phyloP scores from a whole-genome alignment of 2,113 vertebrate species.

The Hypomesus transpacificus region DNA sequence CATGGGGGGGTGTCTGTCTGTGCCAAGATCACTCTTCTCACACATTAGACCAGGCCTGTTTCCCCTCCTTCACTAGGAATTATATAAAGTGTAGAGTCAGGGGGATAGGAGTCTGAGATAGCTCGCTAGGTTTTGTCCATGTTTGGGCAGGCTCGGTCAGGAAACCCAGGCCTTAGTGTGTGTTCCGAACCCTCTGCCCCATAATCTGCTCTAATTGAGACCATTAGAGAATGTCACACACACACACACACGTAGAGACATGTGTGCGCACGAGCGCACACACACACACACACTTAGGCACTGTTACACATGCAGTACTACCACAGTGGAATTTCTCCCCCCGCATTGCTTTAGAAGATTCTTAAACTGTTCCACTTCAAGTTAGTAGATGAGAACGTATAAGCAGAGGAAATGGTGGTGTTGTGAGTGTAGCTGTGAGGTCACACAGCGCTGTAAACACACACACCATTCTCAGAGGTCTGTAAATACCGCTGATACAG shows the following conservation, averaged over 20 bases:
- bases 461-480: slow-evolving; percentile 13
- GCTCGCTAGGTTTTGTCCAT: slow-evolving; percentile 57
- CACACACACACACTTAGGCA: slow-evolving; percentile 1
- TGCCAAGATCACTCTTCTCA: too few species aligned
- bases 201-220: slow-evolving; percentile 64
- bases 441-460: slow-evolving; percentile 27
- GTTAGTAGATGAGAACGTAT: too few species aligned
- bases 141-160: slow-evolving; percentile 65
- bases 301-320: not conserved
- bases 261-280: not conserved
- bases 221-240: slow-evolving; percentile 20
- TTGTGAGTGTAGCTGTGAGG: too few species aligned
- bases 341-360: too few species aligned
- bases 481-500: slow-evolving; percentile 43
- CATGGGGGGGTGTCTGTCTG: too few species aligned
- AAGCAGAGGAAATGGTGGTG: too few species aligned
- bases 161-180: slow-evolving; percentile 13
- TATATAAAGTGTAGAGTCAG: too few species aligned
- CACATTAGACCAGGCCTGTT: too few species aligned
- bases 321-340: not conserved
- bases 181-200: slow-evolving; percentile 51
- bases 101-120: too few species aligned
- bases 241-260: slow-evolving; percentile 1
- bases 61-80: too few species aligned
- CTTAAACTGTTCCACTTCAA: not conserved